Base-by-base conservation (phyloP, 2,888 invertebrate genomes). In the Lochmaea capreae region DNA sequence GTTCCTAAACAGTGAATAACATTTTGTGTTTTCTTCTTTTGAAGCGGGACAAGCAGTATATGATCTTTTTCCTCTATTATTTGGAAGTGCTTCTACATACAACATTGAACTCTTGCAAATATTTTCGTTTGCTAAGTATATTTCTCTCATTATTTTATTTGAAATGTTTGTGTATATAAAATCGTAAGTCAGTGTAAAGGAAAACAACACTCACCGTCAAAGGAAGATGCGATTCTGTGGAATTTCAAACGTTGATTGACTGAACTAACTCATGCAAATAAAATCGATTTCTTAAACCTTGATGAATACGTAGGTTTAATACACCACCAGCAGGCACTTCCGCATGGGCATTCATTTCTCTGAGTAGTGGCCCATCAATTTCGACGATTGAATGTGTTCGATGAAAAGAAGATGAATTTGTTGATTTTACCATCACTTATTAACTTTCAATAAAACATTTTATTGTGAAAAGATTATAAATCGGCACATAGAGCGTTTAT, bases 241-340 rank as follows among this genome's bases (percentile, higher is more conserved):
- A 68, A 59, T 58, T 61, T 61, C 49, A 67, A 72, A 72, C 61
- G 67, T 67, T 72, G 67, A 72, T 54, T 62, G 63, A 67, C 72
- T 72, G 72, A 72, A 62, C 57, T 46, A 54, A 62, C 54, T 72
- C 71, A 77, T 71, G 77, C 76, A 76, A 75, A 73, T 68, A 62
- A 68, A 73, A 76, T 76, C 68, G 73, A 76, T 76, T 76, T 71
- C 73, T 71, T 73, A 22, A 72, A 71, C 71, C 66, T 52, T 58
- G 70, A 75, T 67, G 72, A 72, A 33, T 72, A 67, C 71, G 61
- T 57, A 71, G 43, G 58, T 72, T 75, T 72, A 75, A 75, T 75
- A 72, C 61, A 67, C 72, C 67, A 72, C 58, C 59, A 68, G 42
- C 67, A 68, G 67, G 59, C 67, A 46, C 46, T 68, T 68, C 67